Evolutionary conservation across 2,888 invertebrate species (phyloP), one percentile per base, ranked within the genome.

Genomic region (Tachystola acroxantha): DNA sequence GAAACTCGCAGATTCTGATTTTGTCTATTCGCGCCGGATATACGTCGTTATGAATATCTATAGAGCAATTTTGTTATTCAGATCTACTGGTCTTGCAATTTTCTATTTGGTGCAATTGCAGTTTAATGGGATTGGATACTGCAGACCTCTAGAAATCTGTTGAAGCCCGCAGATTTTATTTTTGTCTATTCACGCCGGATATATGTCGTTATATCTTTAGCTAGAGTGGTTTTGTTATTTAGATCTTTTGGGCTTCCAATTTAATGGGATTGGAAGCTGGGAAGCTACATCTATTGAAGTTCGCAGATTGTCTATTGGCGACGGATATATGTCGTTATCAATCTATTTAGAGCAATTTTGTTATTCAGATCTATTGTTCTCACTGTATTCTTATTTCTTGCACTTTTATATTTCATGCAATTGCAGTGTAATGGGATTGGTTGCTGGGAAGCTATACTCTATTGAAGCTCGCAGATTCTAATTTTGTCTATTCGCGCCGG

Each of bases 1-100:
- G n/a, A 66, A 64, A 52, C 16, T 6, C 6, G 16, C 16, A 16
- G 16, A 16, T 16, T 16, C 3, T 16, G 6, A n/a, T n/a, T n/a
- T n/a, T 16, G 6, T 16, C 16, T 16, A 10, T 27, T 27, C 27
- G 25, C 55, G 56, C 56, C 75, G 81, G 84, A 82, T 73, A 76
- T 71, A 66, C 57, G 55, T 78, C 56, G 69, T 81, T 79, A 64
- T 60, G 64, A 64, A 69, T 74, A 72, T 58, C 64, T 70, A 74
- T 69, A 53, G 58, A 65, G 70, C 70, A 77, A 82, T 82, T 79
- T 80, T 66, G 69, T 75, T 48, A 66, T 79, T 79, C 69, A 73
- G 67, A 64, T 52, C n/a, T n/a, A n/a, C n/a, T n/a, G n/a, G n/a
- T n/a, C n/a, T n/a, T n/a, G n/a, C n/a, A n/a, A n/a, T n/a, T n/a